Conservation (phyloP, 2,113 vertebrate genomes). For the Equus quagga region DNA sequence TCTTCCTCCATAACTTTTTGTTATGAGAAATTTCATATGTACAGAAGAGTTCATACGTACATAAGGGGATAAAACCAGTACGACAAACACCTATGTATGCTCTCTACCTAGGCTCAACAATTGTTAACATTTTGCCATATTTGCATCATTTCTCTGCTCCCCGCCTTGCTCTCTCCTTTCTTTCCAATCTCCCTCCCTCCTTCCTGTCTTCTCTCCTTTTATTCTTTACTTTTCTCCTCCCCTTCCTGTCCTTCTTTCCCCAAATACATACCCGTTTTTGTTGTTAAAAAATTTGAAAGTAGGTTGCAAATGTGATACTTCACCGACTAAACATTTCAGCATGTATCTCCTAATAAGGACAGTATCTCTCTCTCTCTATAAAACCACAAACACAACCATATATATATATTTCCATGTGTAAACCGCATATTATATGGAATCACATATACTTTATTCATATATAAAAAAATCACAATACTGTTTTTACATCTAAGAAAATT, state of each 20-base stretch:
- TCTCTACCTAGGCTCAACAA: not conserved
- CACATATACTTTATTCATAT: not conserved
- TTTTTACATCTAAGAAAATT: constrained; percentile 16
- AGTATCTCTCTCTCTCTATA: not conserved
- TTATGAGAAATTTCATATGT: not conserved
- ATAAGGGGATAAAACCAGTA: not conserved
- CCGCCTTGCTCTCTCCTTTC: not conserved
- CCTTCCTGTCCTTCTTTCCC: not conserved
- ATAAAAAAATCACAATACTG: not conserved
- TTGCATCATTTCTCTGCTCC: not conserved
- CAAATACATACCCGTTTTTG: not conserved
- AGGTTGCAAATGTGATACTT: not conserved
- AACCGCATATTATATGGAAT: not conserved
- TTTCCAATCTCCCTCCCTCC: not conserved
- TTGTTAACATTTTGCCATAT: not conserved
- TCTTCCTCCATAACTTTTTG: not conserved
- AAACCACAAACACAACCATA: not conserved
- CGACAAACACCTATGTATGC: not conserved
- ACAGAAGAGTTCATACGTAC: not conserved
- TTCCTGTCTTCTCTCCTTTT: not conserved
- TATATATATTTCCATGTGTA: not conserved
- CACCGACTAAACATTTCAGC: not conserved
- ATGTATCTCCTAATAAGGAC: not conserved
- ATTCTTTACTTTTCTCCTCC: not conserved
- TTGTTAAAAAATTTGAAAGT: constrained; percentile 39